Evolutionary conservation across 1,140 invertebrate species (phyloP), one percentile per base, ranked within the genome.

Genomic region (Aphaenogaster floridana): DNA sequence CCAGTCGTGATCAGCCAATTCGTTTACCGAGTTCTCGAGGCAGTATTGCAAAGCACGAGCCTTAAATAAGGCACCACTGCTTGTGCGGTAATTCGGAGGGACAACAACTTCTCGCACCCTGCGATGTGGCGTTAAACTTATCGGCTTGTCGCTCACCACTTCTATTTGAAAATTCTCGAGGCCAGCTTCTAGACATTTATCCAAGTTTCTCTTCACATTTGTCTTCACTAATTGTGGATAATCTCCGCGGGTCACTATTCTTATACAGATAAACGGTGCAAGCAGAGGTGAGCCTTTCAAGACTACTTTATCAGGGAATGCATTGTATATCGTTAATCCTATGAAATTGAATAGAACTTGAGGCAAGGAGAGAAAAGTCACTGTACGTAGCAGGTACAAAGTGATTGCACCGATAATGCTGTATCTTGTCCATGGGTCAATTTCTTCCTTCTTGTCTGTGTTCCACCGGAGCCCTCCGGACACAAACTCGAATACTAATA

Each of bases 141-240:
- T 96, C 3, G 97, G 96, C 95, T 98, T 99, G 94, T 99, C 99
- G 13, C 98, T 99, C 0, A 99, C 99, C 34, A 99, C 98, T 96
- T 99, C 99, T 90, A 99, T 98, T 85, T 99, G 97, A 93, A 99
- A 99, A 94, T 99, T 99, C 94, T 99, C 98, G 59, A 99, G 95
- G 7, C 99, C 99, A 6, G 98, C 97, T 93, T 98, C 97, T 72
- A 97, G 95, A 93, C 99, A 99, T 66, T 97, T 98, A 90, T 98
- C 97, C 94, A 99, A 97, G 94, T 99, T 99, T 83, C 98, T 96
- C 52, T 96, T 95, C 0, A 99, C 98, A 96, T 99, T 99, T 63
- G 97, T 97, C 93, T 97, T 97, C 0, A 99, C 99, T 69, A 99
- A 95, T 86, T 99, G 97, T 2, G 99, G 98, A 95, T 98, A 99